Evolutionary conservation across 1,140 invertebrate genomes (phyloP).

Genomic region (Zaprionus davidi): DNA sequence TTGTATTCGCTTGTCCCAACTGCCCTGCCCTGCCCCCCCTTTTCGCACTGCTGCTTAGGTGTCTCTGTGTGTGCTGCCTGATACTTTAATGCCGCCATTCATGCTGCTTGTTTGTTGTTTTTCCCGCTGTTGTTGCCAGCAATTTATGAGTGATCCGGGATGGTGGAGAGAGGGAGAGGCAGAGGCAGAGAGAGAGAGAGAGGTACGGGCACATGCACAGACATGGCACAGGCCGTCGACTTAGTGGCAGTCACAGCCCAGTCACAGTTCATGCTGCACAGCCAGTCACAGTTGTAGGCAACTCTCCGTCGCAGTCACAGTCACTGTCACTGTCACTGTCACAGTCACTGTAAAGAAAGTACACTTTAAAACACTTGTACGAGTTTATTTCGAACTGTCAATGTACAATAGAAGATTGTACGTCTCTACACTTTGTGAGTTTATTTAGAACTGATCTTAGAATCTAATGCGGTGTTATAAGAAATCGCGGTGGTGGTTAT

Average conservation of each 20-base stretch:
- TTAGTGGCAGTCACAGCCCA: conserved; percentile 8
- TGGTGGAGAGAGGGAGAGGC: background rate
- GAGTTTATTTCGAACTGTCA: no score
- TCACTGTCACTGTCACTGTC: no score
- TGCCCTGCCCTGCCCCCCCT: background rate
- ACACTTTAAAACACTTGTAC: no score
- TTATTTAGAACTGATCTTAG: no score
- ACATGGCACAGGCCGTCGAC: background rate
- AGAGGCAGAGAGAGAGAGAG: background rate
- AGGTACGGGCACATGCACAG: background rate
- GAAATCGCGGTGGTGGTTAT: no score
- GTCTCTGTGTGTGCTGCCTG: conserved; percentile 39
- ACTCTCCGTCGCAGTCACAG: background rate
- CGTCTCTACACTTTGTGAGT: no score
- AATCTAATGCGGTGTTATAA: no score
- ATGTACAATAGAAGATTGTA: no score
- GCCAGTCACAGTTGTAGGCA: background rate
- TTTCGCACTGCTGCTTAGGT: background rate
- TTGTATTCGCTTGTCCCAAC: conserved; percentile 38
- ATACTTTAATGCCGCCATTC: conserved; percentile 76
- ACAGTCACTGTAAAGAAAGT: no score
- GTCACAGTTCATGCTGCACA: background rate
- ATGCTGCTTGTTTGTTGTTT: conserved; percentile 48
- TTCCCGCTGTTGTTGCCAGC: conserved; percentile 22
- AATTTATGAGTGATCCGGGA: conserved; percentile 66